These are phyloP conservation scores for Hepsetus odoe DNA, from an alignment of 2,113 vertebrate genomes.

Conservation along the genomic window DNA sequence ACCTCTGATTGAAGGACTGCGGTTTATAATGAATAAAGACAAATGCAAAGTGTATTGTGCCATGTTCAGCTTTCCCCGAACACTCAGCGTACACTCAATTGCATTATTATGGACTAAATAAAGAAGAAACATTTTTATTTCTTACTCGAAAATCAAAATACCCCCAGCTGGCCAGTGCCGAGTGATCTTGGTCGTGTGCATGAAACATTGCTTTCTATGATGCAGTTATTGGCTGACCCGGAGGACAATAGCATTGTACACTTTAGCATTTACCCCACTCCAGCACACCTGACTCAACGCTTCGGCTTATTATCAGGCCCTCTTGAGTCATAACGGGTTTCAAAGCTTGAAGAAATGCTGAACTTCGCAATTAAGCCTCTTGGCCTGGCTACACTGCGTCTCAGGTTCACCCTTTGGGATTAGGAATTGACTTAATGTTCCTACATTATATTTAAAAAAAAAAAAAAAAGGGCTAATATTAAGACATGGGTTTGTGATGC, in stretches of 20 bases:
- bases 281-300: constrained; percentile 14
- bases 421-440: constrained; percentile 25
- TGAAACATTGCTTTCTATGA: background rate
- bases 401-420: background rate
- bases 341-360: background rate
- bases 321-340: constrained; percentile 12
- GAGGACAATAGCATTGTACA: background rate
- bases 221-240: background rate
- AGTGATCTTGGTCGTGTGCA: background rate
- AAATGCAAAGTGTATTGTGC: too few species aligned
- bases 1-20: too few species aligned
- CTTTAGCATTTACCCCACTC: constrained; percentile 9
- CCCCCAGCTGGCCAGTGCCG: too few species aligned
- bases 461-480: too few species aligned
- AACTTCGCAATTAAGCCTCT: background rate
- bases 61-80: too few species aligned
- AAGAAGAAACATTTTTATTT: too few species aligned
- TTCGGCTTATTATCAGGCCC: constrained; percentile 17
- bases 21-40: too few species aligned
- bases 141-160: too few species aligned
- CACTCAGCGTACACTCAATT: too few species aligned
- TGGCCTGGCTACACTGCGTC: background rate
- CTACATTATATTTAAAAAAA: too few species aligned
- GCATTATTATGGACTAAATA: too few species aligned
- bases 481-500: background rate